Evolutionary conservation across 2,113 vertebrate species (phyloP).

Genomic region (Atlantisia rogersi): DNA sequence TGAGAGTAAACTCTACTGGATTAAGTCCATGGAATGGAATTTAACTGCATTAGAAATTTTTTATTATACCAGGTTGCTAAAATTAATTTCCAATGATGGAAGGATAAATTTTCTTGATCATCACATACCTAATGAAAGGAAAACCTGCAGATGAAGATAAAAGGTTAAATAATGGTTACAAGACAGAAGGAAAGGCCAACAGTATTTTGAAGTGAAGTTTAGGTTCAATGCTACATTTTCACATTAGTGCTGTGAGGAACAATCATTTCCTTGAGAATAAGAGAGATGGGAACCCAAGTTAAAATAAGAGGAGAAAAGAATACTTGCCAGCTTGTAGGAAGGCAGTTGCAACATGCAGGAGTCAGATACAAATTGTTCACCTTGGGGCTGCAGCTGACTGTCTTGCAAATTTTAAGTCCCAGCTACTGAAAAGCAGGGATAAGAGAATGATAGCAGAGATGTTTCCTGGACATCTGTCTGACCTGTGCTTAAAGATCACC

Average conservation of each 20-base stretch:
- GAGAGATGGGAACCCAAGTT: neutral
- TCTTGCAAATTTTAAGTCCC: constrained; percentile 27
- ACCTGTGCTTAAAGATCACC: neutral
- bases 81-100: neutral
- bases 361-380: constrained; percentile 29
- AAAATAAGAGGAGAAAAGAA: constrained; percentile 18
- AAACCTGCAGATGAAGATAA: neutral
- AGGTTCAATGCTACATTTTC: neutral
- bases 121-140: neutral
- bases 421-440: constrained; percentile 44
- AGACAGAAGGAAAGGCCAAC: neutral
- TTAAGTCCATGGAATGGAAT: neutral
- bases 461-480: neutral
- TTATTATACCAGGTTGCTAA: neutral
- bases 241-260: neutral
- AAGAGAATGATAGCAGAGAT: neutral
- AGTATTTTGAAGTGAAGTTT: neutral
- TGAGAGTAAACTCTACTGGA: neutral
- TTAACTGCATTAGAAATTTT: neutral
- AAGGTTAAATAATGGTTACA: neutral
- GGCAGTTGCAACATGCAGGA: constrained; percentile 30
- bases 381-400: constrained; percentile 28
- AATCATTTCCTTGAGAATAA: neutral
- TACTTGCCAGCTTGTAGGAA: constrained; percentile 44
- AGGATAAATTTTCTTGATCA: neutral